Evolutionary conservation across 2,113 vertebrate species (phyloP).

Genomic region (Stictonetta naevosa): DNA sequence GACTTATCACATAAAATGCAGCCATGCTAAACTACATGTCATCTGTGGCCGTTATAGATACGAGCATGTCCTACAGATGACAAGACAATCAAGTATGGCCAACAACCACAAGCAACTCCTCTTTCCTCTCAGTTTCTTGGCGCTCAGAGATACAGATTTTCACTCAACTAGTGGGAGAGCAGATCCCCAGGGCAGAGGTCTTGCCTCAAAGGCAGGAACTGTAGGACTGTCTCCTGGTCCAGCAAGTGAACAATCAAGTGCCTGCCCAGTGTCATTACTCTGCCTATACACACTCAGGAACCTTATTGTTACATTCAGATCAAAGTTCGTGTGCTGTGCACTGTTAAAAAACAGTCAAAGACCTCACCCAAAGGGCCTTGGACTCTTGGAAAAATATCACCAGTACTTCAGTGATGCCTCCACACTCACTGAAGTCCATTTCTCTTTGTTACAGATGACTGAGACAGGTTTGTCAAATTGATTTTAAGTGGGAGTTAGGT

Average conservation of each 20-base stretch:
- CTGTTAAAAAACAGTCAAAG: background rate
- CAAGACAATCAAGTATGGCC: background rate
- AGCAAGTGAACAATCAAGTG: background rate
- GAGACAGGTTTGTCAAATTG: background rate
- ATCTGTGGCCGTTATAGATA: background rate
- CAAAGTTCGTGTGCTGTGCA: background rate
- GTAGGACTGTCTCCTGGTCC: background rate
- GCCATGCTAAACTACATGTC: background rate
- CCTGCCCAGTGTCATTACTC: background rate
- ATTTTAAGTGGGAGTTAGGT: background rate
- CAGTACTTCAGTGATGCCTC: background rate
- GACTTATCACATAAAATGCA: background rate
- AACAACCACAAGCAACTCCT: background rate
- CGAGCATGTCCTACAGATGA: background rate
- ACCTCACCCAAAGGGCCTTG: background rate
- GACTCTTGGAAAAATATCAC: background rate
- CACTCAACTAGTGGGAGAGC: background rate
- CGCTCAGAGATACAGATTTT: background rate
- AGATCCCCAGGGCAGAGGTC: background rate
- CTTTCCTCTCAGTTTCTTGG: background rate
- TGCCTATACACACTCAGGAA: background rate
- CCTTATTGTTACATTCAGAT: background rate
- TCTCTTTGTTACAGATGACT: background rate
- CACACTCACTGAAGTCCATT: background rate
- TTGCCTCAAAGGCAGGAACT: background rate